Evolutionary conservation across 2,888 invertebrate species (phyloP).

Genomic region (Cabera pusaria): DNA sequence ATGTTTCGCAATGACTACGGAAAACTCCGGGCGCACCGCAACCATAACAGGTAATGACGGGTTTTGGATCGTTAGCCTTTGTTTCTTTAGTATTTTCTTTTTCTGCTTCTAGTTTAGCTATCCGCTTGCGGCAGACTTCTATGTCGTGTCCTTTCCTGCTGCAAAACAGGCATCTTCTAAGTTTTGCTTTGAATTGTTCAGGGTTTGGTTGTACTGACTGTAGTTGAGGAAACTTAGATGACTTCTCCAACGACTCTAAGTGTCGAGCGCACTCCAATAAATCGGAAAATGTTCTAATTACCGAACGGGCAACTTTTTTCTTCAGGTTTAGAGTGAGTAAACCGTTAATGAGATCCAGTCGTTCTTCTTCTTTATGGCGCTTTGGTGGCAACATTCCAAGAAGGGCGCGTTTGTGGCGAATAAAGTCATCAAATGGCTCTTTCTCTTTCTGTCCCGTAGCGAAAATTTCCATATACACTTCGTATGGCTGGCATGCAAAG

Average conservation of each 20-base stretch:
- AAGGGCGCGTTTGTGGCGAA: conserved; percentile 4
- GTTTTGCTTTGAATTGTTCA: no score
- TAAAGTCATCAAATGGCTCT: conserved; percentile 6
- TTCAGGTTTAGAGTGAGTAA: conserved; percentile 3
- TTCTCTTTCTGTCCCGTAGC: neutral
- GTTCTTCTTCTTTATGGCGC: conserved; percentile 10
- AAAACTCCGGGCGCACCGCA: conserved; percentile 6
- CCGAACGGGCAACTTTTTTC: conserved; percentile 4
- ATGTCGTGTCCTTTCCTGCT: conserved; percentile 1
- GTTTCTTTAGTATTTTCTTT: neutral
- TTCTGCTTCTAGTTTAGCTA: neutral
- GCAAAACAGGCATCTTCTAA: conserved; percentile 1
- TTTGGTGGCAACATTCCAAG: conserved; percentile 1
- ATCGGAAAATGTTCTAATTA: conserved; percentile 2
- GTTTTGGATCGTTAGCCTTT: neutral
- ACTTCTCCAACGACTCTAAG: conserved; percentile 1
- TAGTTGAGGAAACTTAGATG: neutral
- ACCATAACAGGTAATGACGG: neutral
- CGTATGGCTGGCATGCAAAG: conserved; percentile 10
- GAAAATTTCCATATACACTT: conserved; percentile 5
- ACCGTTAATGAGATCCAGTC: conserved; percentile 6
- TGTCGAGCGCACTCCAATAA: conserved; percentile 6
- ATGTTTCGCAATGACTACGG: conserved; percentile 1
- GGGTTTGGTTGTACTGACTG: neutral
- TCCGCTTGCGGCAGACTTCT: neutral